A percentile compares a stretch with the other conserved stretches of the same genome.
These are phyloP conservation scores for Etia nguti DNA, from an alignment of 2,113 vertebrate species.

Conservation along the genomic window DNA sequence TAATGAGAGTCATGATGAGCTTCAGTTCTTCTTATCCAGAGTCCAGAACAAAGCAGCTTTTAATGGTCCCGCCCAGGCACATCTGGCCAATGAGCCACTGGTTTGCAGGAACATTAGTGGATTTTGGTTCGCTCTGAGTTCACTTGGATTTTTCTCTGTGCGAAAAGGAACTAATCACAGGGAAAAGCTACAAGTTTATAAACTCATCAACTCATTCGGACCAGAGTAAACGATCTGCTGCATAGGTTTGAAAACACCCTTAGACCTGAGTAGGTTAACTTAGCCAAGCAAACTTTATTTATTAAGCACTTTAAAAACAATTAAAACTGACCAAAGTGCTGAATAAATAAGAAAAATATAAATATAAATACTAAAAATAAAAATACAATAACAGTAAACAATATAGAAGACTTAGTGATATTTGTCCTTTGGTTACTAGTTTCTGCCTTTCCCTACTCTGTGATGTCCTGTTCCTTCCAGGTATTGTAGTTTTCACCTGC, in stretches of 20 bases:
- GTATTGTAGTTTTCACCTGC: background rate
- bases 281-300: background rate
- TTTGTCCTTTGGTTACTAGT: background rate
- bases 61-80: background rate
- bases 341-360: background rate
- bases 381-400: background rate
- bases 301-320: too few relatives aligned
- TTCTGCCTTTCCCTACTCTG: background rate
- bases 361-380: background rate
- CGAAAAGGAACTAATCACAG: background rate
- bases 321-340: background rate
- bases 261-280: background rate
- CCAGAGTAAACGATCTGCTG: accelerated
- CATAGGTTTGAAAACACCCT: accelerated
- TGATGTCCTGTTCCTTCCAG: background rate
- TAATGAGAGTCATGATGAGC: background rate
- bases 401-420: background rate
- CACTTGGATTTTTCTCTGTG: background rate
- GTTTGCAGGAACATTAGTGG: background rate
- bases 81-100: background rate
- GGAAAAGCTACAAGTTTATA: background rate
- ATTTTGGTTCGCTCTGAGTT: background rate
- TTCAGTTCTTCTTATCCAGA: background rate
- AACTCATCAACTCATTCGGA: accelerated
- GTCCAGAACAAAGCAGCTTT: background rate